phyloP scores from a whole-genome alignment of 37 sponge, comb jelly and placozoan genomes.

The Halichondria panicea region DNA sequence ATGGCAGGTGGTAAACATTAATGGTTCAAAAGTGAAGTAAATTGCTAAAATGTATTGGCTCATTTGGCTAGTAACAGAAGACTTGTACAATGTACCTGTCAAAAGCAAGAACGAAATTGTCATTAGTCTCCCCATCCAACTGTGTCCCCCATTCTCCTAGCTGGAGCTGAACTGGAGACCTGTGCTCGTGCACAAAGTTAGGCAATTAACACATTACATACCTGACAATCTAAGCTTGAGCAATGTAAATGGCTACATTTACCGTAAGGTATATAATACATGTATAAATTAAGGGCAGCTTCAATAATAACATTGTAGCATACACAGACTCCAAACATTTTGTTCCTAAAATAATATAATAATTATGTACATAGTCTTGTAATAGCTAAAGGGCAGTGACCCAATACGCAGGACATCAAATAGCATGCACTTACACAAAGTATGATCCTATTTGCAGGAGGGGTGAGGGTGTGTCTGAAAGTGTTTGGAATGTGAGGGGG shows the following conservation, averaged over 20 bases:
- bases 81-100: conserved; percentile 32
- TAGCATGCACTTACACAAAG: conserved; percentile 36
- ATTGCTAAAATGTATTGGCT: too few relatives aligned
- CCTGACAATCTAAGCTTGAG: too few relatives aligned
- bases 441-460: conserved; percentile 28
- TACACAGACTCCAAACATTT: neutral
- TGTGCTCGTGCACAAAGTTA: too few relatives aligned
- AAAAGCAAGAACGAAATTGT: conserved; percentile 63
- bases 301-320: too few relatives aligned
- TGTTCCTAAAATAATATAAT: neutral
- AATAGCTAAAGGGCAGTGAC: too few relatives aligned
- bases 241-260: too few relatives aligned
- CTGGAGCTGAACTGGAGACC: conserved; percentile 39
- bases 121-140: conserved; percentile 37
- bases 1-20: too few relatives aligned
- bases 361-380: neutral
- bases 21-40: too few relatives aligned
- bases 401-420: too few relatives aligned
- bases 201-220: neutral
- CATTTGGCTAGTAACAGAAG: too few relatives aligned
- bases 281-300: too few relatives aligned
- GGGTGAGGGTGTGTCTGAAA: conserved; percentile 28
- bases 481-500: conserved; percentile 31
- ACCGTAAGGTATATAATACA: too few relatives aligned
- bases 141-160: conserved; percentile 57